Base-by-base conservation (phyloP, 2,797 vertebrate genomes). In the Sitta carolinensis region DNA sequence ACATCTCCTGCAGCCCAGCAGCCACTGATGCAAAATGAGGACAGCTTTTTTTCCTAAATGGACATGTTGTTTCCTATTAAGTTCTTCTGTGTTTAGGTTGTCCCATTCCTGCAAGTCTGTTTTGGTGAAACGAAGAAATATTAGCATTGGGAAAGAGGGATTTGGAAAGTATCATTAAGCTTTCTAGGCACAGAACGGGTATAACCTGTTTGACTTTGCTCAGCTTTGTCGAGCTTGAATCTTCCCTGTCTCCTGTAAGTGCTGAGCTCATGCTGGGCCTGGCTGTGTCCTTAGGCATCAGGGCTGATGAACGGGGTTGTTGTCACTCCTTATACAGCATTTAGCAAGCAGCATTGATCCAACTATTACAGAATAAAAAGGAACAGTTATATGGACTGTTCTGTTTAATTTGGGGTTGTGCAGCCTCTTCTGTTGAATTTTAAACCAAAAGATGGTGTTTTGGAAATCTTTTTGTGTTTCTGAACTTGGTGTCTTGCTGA, bases 171-270 rank as follows among this genome's bases (percentile, higher is more conserved):
- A 36, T 67, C 47, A 40, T 89, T 58, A 74, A 74, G 72, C 92
- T 96, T 94, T 95, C 93, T 73, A 96, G 92, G 94, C 90, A 96
- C 81, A 67, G 54, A 91, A 87, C 92, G 0, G 47, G 96, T 93
- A 11, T 73, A 94, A 96, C 96, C 86, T 89, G 95, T 94, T 85
- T 87, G 76, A 45, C 83, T 73, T 69, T 52, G 72, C 76, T 78
- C 27, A 11, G 0, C 74, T 73, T 59, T 94, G 89, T 79, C 91
- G 70, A 51, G 87, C 72, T 78, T 30, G 40, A 51, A 13, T 43
- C 86, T 79, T 80, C 48, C 26, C 11, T 43, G 74, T 51, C 81
- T 77, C 36, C 70, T 74, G 13, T 30, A 64, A 36, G 38, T 92
- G 81, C 81, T 89, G 87, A 94, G 34, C 74, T 72, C 19, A 55